Conservation (phyloP, 92 coral and sea anemone genomes). For the Scolanthus callimorphus region DNA sequence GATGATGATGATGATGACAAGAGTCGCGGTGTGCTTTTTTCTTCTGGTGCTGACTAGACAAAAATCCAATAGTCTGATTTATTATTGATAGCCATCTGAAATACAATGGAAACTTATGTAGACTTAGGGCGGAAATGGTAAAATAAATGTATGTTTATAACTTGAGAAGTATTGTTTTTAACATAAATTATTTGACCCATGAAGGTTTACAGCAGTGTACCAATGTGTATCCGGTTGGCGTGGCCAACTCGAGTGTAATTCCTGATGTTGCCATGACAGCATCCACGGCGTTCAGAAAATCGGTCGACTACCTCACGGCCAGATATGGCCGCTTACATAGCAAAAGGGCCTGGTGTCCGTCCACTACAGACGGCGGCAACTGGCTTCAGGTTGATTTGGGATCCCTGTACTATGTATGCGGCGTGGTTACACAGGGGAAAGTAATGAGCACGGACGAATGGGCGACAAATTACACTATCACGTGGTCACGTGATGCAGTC, state of each 20-base stretch:
- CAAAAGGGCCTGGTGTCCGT: slow-evolving; percentile 58
- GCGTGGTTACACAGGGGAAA: slow-evolving; percentile 69
- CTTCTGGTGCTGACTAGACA: no score
- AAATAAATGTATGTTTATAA: no score
- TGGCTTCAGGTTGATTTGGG: slow-evolving; percentile 64
- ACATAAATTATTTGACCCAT: no score
- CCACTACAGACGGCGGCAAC: slow-evolving; percentile 4
- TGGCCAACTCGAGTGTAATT: slow-evolving; percentile 28
- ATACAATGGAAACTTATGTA: no score
- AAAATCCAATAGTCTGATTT: no score
- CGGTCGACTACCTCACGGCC: slow-evolving; percentile 47
- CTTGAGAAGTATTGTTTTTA: no score
- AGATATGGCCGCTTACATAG: slow-evolving; percentile 56
- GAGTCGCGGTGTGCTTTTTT: no score
- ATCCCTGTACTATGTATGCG: slow-evolving; percentile 35
- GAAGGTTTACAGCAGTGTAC: not conserved
- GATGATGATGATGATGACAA: no score
- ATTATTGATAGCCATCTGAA: no score
- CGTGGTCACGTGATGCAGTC: slow-evolving; percentile 30
- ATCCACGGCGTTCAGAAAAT: slow-evolving; percentile 33
- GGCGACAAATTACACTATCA: slow-evolving; percentile 40
- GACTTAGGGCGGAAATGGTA: no score
- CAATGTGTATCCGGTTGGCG: slow-evolving; percentile 35
- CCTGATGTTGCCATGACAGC: slow-evolving; percentile 32
- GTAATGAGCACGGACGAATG: slow-evolving; percentile 24